Percentiles rank a stretch among this genome's conserved stretches.
These are phyloP conservation scores for Lagodon rhomboides DNA, from an alignment of 2,797 vertebrate genomes.

Conservation along the genomic window DNA sequence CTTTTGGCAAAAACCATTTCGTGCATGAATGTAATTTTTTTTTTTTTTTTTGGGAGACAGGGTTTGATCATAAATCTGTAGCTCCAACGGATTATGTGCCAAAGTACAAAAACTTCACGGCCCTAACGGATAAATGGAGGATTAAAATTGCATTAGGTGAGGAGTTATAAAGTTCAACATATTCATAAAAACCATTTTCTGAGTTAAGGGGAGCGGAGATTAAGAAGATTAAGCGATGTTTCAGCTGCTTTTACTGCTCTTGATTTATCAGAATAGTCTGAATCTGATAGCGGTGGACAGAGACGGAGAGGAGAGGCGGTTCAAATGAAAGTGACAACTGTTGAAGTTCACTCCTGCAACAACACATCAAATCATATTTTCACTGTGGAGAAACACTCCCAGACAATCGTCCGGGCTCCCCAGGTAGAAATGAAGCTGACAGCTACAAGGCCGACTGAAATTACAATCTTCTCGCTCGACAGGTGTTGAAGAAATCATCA, in stretches of 20 bases:
- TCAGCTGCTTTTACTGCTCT: background rate
- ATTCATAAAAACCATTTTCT: constrained; percentile 1
- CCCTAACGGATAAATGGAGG: constrained; percentile 9
- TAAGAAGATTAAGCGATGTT: background rate
- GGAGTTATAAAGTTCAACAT: background rate
- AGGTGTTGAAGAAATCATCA: constrained; percentile 35
- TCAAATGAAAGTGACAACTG: background rate
- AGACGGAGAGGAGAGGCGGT: background rate
- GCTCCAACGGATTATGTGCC: background rate
- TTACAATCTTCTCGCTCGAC: background rate
- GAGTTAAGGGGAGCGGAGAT: background rate
- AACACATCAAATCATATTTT: constrained; percentile 11
- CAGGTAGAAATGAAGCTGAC: constrained; percentile 21
- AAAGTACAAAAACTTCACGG: background rate
- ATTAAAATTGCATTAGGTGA: constrained; percentile 7
- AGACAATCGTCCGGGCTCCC: constrained; percentile 6
- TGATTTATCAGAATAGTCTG: background rate
- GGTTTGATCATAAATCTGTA: constrained; percentile 1
- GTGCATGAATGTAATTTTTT: background rate
- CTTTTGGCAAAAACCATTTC: constrained; percentile 2
- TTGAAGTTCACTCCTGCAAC: background rate
- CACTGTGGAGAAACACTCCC: constrained; percentile 3
- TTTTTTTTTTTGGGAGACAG: background rate
- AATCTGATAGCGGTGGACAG: background rate
- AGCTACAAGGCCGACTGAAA: background rate